Conservation (phyloP, 2,797 vertebrate species). For the Cryptoblepharus egeriae region DNA sequence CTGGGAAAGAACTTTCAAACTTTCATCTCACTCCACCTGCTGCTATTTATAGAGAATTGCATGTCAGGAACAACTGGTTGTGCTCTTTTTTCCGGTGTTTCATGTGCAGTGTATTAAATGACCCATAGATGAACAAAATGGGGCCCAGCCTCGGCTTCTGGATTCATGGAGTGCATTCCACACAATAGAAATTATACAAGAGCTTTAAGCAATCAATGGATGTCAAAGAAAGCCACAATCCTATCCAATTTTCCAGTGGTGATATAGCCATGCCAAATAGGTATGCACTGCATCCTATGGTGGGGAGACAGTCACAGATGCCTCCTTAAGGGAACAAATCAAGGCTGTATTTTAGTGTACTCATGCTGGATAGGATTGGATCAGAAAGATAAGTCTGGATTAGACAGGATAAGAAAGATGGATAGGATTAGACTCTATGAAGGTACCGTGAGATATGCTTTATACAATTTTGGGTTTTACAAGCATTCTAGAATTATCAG, state of each 20-base stretch:
- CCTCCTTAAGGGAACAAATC: too few species aligned
- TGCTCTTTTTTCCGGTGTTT: not conserved
- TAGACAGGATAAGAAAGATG: too few species aligned
- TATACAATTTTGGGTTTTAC: too few species aligned
- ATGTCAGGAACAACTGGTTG: not conserved
- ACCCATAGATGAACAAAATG: not conserved
- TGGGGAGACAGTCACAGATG: too few species aligned
- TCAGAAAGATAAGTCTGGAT: too few species aligned
- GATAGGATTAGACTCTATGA: not conserved
- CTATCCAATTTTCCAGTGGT: too few species aligned
- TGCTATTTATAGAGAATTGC: slow-evolving; percentile 6
- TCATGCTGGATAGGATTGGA: too few species aligned
- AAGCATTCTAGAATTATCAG: too few species aligned
- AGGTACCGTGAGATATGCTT: not conserved
- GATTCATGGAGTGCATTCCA: not conserved
- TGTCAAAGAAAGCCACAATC: too few species aligned
- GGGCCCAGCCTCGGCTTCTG: not conserved
- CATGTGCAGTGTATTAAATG: not conserved
- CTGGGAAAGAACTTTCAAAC: slow-evolving; percentile 12
- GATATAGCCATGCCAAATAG: too few species aligned
- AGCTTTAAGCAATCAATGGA: rapidly evolving
- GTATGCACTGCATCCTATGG: too few species aligned
- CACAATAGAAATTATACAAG: not conserved
- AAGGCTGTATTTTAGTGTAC: too few species aligned
- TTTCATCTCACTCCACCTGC: slow-evolving; percentile 39